Evolutionary conservation across 2,113 vertebrate species (phyloP).

Genomic region (Phaethornis superciliosus): DNA sequence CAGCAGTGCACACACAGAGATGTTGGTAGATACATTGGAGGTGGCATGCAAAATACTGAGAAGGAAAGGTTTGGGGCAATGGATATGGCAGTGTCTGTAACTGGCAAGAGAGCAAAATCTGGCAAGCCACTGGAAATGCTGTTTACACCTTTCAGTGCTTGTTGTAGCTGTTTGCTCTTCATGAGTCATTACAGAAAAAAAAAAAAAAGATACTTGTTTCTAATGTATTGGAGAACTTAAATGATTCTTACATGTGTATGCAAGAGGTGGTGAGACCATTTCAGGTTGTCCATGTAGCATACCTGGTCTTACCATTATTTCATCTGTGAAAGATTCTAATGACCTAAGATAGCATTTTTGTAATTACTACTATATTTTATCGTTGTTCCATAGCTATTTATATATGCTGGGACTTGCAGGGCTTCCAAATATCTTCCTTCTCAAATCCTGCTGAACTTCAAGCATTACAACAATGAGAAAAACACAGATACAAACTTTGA

Average conservation of each 20-base stretch:
- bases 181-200: not conserved
- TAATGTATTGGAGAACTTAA: not conserved
- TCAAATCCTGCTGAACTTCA: not conserved
- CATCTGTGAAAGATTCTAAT: not conserved
- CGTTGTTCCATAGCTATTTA: not conserved
- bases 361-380: not conserved
- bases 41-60: not conserved
- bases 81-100: accelerated
- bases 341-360: not conserved
- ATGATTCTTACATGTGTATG: not conserved
- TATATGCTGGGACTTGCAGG: not conserved
- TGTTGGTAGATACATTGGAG: accelerated
- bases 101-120: not conserved
- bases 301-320: not conserved
- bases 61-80: not conserved
- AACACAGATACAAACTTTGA: not conserved
- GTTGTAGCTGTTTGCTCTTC: not conserved
- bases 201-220: not conserved
- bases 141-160: not conserved
- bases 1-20: accelerated
- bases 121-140: not conserved
- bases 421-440: not conserved
- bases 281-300: not conserved
- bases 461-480: not conserved
- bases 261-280: not conserved